Evolutionary conservation across 2,888 invertebrate species (phyloP).

Genomic region (Drosophila demipolita): DNA sequence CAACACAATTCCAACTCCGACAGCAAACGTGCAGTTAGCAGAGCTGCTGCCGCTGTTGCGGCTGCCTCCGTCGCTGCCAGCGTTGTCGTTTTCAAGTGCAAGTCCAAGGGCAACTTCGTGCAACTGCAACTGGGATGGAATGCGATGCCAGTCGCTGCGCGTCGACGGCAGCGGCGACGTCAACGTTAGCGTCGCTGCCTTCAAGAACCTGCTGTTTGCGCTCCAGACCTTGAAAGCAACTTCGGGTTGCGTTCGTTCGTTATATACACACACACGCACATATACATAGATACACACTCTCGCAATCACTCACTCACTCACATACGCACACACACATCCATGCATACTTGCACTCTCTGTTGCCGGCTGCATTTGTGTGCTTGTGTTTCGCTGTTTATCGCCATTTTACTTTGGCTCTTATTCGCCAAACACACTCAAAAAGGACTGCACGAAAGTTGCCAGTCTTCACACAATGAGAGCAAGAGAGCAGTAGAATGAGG

Average conservation of each 20-base stretch:
- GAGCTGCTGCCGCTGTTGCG: slow-evolving; percentile 16
- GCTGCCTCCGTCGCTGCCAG: slow-evolving; percentile 20
- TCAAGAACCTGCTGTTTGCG: slow-evolving; percentile 67
- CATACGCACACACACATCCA: slow-evolving; percentile 23
- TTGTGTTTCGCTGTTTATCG: slow-evolving; percentile 57
- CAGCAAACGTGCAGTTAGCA: slow-evolving; percentile 30
- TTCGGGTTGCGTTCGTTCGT: slow-evolving; percentile 53
- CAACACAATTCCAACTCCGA: slow-evolving; percentile 59
- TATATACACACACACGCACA: slow-evolving; percentile 2
- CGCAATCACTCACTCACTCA: slow-evolving; percentile 58
- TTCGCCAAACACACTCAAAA: slow-evolving; percentile 27
- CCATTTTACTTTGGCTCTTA: slow-evolving; percentile 55
- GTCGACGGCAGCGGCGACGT: slow-evolving; percentile 8
- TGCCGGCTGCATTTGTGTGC: slow-evolving; percentile 48
- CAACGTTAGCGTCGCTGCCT: slow-evolving; percentile 35
- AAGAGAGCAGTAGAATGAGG: slow-evolving; percentile 18
- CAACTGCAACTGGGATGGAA: slow-evolving; percentile 65
- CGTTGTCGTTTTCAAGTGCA: slow-evolving; percentile 79
- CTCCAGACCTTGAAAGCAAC: slow-evolving; percentile 82
- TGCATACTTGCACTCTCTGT: slow-evolving; percentile 73
- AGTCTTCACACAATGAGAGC: slow-evolving; percentile 5
- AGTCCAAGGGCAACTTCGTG: slow-evolving; percentile 82
- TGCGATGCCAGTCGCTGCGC: slow-evolving; percentile 35
- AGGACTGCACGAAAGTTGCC: slow-evolving; percentile 20
- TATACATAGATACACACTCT: slow-evolving; percentile 38